Evolutionary conservation across 53 echinoderm and acorn worm genomes (phyloP).

Genomic region (Arbacia lixula): DNA sequence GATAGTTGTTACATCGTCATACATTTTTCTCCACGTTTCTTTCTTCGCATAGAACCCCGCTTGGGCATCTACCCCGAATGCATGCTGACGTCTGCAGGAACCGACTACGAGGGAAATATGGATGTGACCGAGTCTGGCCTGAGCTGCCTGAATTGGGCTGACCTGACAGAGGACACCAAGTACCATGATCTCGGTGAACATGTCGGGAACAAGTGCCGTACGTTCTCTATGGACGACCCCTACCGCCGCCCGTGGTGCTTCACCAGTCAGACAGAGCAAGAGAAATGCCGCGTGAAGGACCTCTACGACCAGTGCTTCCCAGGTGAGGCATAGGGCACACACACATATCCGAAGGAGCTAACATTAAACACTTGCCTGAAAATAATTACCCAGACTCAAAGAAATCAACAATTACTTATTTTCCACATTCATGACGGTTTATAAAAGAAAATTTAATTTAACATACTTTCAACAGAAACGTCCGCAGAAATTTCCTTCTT

Average conservation of each 20-base stretch:
- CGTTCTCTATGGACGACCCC: not conserved
- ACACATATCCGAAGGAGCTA: too few species aligned
- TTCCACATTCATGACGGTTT: too few species aligned
- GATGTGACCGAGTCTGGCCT: not conserved
- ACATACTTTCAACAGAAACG: too few species aligned
- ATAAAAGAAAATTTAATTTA: too few species aligned
- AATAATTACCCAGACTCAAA: too few species aligned
- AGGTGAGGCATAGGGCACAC: too few species aligned
- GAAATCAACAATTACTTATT: too few species aligned
- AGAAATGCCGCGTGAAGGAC: conserved; percentile 43
- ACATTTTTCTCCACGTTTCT: too few species aligned
- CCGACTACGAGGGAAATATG: conserved; percentile 9
- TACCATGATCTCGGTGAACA: not conserved
- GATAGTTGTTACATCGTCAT: too few species aligned
- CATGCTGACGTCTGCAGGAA: not conserved
- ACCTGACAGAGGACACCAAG: not conserved
- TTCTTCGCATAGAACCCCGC: not conserved
- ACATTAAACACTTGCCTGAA: too few species aligned
- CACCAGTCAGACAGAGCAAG: not conserved
- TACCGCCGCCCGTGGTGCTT: conserved; percentile 24
- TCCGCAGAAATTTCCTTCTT: too few species aligned
- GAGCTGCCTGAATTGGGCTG: conserved; percentile 16
- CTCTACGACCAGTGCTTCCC: conserved; percentile 34
- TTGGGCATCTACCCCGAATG: conserved; percentile 21
- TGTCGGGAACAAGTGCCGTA: conserved; percentile 9